Conservation (phyloP, 2,888 invertebrate genomes). For the Heteromyza rotundicornis region DNA sequence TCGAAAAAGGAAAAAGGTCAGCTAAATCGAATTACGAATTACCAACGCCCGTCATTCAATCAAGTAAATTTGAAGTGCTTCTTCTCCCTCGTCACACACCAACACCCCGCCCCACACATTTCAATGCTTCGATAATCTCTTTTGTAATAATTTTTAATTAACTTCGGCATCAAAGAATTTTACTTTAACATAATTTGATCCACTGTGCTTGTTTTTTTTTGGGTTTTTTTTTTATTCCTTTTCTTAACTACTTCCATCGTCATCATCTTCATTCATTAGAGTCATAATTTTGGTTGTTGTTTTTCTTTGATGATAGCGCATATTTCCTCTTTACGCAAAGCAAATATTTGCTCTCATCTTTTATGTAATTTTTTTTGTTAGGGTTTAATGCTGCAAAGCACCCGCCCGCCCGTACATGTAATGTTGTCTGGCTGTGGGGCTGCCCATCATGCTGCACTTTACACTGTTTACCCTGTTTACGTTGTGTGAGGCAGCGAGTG, state of each 20-base stretch:
- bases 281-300: background rate
- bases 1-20: too few species aligned
- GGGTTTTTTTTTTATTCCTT: background rate
- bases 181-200: background rate
- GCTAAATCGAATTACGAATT: too few species aligned
- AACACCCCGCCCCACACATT: background rate
- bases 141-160: slow-evolving; percentile 49
- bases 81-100: background rate
- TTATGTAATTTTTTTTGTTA: too few species aligned
- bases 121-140: slow-evolving; percentile 36
- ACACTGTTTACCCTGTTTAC: too few species aligned
- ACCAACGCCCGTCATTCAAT: background rate
- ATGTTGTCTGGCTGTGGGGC: too few species aligned
- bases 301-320: background rate
- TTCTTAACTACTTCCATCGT: background rate
- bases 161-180: slow-evolving; percentile 29
- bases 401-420: too few species aligned
- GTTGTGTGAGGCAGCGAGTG: too few species aligned
- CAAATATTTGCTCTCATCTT: background rate
- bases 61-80: background rate
- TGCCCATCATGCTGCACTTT: too few species aligned
- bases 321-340: background rate
- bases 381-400: too few species aligned
- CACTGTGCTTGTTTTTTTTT: background rate
- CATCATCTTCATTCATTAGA: background rate